Conservation (phyloP, 2,888 invertebrate species). For the Halictus ligatus region DNA sequence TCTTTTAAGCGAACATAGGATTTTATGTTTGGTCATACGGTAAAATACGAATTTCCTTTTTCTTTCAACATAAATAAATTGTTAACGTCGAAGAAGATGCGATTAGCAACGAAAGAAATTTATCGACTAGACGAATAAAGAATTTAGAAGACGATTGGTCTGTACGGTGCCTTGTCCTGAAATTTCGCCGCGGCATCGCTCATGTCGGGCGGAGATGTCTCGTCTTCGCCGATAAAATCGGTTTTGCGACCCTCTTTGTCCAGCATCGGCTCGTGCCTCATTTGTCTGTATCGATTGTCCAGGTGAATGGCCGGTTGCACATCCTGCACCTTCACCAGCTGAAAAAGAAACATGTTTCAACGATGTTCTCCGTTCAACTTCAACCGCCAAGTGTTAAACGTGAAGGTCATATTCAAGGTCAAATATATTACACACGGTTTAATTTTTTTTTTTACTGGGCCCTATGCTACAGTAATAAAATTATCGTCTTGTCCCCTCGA, state of each 20-base stretch:
- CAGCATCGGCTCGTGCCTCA: constrained; percentile 79
- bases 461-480: not conserved
- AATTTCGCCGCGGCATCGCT: not conserved
- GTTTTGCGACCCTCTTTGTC: constrained; percentile 76
- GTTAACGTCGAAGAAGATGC: not conserved
- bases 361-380: not conserved
- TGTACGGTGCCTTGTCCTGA: not conserved
- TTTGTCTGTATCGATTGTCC: constrained; percentile 81
- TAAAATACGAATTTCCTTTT: not conserved
- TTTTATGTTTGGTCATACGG: not conserved
- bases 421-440: not conserved
- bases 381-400: too few relatives aligned
- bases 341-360: constrained; percentile 39
- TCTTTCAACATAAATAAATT: too few relatives aligned
- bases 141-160: not conserved
- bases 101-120: not conserved
- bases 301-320: constrained; percentile 77
- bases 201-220: not conserved
- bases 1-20: not conserved
- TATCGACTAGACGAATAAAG: not conserved
- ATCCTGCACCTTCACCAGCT: constrained; percentile 66
- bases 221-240: constrained; percentile 72
- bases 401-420: not conserved
- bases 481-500: not conserved
- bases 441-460: not conserved